phyloP scores from a whole-genome alignment of 2,113 vertebrate genomes.

The Spermophilus dauricus region DNA sequence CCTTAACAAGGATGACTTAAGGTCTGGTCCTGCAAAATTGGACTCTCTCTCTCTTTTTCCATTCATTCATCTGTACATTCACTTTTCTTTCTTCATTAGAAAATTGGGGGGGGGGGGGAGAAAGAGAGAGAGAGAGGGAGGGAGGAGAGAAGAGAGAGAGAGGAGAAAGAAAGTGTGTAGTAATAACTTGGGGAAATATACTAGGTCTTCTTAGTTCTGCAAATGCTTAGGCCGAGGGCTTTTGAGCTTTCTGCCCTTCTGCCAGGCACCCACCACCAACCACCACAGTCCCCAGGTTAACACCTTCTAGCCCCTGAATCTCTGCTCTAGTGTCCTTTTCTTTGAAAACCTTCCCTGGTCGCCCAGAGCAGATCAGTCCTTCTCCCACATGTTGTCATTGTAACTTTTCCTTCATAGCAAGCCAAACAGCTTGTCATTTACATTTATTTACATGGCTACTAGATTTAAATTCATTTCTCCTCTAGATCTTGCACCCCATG shows the following conservation, averaged over 20 bases:
- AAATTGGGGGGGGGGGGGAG: background rate
- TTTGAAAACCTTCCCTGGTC: background rate
- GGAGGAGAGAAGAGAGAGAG: too few species aligned
- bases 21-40: background rate
- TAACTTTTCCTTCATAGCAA: background rate
- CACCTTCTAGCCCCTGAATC: background rate
- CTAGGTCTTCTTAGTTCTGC: background rate
- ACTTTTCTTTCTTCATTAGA: background rate
- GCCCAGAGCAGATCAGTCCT: background rate
- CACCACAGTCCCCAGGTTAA: background rate
- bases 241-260: background rate
- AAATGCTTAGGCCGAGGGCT: background rate
- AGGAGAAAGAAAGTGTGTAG: too few species aligned
- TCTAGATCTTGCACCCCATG: background rate
- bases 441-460: background rate
- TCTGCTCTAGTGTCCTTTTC: background rate
- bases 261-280: accelerated
- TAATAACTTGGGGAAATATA: background rate
- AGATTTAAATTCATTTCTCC: background rate
- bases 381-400: accelerated
- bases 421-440: background rate
- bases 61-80: background rate
- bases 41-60: background rate
- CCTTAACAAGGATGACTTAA: background rate
- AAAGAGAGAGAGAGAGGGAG: too few species aligned